Conservation (phyloP, 1,140 invertebrate genomes). For the Muscidifurax raptorellus region DNA sequence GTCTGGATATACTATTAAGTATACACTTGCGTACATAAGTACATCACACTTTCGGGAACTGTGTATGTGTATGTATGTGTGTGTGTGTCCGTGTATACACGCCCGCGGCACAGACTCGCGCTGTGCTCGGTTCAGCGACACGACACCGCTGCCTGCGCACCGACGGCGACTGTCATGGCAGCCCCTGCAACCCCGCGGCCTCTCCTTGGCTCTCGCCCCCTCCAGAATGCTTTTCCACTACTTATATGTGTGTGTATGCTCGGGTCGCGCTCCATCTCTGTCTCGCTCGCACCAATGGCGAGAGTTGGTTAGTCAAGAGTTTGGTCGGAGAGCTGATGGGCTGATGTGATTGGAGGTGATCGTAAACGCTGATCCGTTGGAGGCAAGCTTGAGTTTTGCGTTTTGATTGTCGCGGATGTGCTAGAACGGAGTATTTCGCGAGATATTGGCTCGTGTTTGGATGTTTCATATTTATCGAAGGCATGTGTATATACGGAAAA, state of each 20-base stretch:
- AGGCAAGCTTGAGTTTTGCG: too few relatives aligned
- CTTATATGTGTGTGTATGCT: background rate
- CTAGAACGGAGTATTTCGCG: background rate
- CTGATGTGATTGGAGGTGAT: background rate
- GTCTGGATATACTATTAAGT: background rate
- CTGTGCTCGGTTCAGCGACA: slow-evolving; percentile 22
- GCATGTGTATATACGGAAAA: too few relatives aligned
- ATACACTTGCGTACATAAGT: background rate
- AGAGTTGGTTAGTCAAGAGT: background rate
- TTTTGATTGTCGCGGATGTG: background rate
- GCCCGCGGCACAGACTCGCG: background rate
- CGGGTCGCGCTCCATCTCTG: background rate
- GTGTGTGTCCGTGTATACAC: background rate
- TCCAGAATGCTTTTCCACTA: background rate
- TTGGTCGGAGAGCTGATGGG: background rate
- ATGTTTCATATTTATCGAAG: too few relatives aligned
- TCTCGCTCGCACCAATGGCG: background rate
- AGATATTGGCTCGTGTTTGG: too few relatives aligned
- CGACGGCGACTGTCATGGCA: slow-evolving; percentile 53
- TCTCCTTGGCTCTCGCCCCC: background rate
- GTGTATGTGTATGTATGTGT: too few relatives aligned
- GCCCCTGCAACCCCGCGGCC: slow-evolving; percentile 23
- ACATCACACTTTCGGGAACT: background rate
- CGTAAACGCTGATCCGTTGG: too few relatives aligned
- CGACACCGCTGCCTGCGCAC: slow-evolving; percentile 32